A percentile compares a stretch with the other conserved stretches of the same genome.
These are phyloP conservation scores for Tinamus guttatus DNA, from an alignment of 2,113 vertebrate species.

Conservation along the genomic window DNA sequence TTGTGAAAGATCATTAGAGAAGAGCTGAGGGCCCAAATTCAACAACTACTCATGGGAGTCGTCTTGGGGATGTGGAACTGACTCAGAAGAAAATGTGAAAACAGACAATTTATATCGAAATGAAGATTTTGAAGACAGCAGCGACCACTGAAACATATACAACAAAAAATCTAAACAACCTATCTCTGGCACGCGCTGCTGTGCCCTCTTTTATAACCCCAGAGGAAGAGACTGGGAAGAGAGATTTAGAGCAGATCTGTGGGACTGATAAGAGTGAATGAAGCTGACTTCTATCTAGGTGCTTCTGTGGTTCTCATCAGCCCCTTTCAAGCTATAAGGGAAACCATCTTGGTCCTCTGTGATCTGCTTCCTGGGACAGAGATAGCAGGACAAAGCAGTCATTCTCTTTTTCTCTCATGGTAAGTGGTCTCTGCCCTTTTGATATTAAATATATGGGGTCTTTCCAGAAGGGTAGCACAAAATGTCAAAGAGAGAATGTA, in stretches of 20 bases:
- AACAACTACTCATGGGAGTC: constrained; percentile 9
- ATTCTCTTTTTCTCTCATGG: constrained; percentile 65
- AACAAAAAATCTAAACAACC: constrained; percentile 46
- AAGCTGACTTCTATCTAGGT: constrained; percentile 55
- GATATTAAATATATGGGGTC: constrained; percentile 68
- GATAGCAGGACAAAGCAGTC: constrained; percentile 54
- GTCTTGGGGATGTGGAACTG: constrained; percentile 7
- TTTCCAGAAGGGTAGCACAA: constrained; percentile 55
- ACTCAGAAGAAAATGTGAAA: constrained; percentile 35
- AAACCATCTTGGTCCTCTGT: constrained; percentile 44
- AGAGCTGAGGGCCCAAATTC: not conserved
- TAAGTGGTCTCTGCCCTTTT: constrained; percentile 71
- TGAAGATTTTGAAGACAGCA: constrained; percentile 34
- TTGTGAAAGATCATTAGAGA: constrained; percentile 43
- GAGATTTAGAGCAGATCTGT: constrained; percentile 45
- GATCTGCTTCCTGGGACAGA: constrained; percentile 58
- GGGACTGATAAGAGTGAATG: constrained; percentile 21
- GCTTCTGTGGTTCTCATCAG: constrained; percentile 52
- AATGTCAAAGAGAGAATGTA: constrained; percentile 57
- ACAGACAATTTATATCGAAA: constrained; percentile 54
- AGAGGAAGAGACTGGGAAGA: constrained; percentile 42
- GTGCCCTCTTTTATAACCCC: constrained; percentile 54
- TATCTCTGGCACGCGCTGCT: constrained; percentile 9
- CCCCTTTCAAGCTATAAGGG: constrained; percentile 28
- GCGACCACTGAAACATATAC: constrained; percentile 42